Evolutionary conservation across 2,888 invertebrate genomes (phyloP), one percentile per base, ranked within the genome.

Genomic region (Clitarchus hookeri): DNA sequence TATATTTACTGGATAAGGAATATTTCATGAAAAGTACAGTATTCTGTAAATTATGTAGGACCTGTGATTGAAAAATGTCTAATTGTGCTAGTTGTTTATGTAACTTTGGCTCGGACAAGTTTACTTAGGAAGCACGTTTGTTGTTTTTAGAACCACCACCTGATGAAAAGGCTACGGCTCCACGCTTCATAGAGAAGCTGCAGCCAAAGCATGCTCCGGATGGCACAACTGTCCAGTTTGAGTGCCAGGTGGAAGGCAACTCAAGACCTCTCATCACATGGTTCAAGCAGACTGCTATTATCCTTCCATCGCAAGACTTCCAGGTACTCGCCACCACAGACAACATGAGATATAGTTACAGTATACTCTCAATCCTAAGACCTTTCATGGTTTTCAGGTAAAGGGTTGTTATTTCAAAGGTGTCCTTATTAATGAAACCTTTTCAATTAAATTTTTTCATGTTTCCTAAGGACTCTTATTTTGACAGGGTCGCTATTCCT

Each of bases 181-280:
- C 98, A 11, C 95, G 95, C 90, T 97, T 98, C 90, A 94, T 95
- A 80, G 96, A 97, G 91, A 97, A 97, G 91, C 92, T 98, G 65
- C 95, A 97, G 89, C 97, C 97, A 1, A 95, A 96, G 89, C 95
- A 96, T 89, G 96, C 96, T 4, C 96, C 96, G 3, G 99, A 99
- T 91, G 99, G 99, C 85, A 96, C 96, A 88, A 97, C 98, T 0
- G 97, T 98, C 19, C 97, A 98, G 91, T 99, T 99, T 91, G 97
- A 98, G 92, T 99, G 98, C 90, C 97, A 98, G 93, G 98, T 99
- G 54, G 97, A 97, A 91, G 99, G 99, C 85, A 93, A 95, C 90
- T 99, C 99, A 11, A 93, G 98, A 89, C 99, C 99, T 48, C 97
- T 98, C 91, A 98, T 99, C 88, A 98, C 98, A 26, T 99, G 99